Percentiles rank a stretch among this genome's conserved stretches.
These are phyloP conservation scores for Staurois parvus DNA, from an alignment of 2,797 vertebrate species.

Conservation along the genomic window DNA sequence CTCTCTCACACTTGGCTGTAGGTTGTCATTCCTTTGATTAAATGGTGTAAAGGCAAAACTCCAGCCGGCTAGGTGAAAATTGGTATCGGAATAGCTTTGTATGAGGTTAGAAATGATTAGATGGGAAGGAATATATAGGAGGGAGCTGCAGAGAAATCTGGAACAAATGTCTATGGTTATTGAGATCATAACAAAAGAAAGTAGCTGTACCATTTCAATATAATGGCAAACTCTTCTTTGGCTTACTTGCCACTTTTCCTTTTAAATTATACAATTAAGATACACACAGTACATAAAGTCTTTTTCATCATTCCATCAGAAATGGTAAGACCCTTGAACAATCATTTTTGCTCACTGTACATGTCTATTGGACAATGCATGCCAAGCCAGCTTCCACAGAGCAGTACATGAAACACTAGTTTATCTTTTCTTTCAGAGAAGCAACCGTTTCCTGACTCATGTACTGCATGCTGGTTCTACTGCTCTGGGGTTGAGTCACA, in stretches of 20 bases:
- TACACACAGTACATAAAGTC: not conserved
- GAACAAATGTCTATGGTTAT: not conserved
- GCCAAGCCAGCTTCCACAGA: too few species aligned
- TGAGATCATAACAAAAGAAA: constrained; percentile 3
- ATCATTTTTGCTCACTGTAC: not conserved
- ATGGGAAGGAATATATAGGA: constrained; percentile 46
- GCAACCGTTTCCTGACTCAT: too few species aligned
- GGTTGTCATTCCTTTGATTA: constrained; percentile 68
- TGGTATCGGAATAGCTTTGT: constrained; percentile 67
- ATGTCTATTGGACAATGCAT: not conserved
- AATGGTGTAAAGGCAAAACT: constrained; percentile 65
- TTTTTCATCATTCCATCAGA: not conserved
- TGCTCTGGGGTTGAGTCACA: too few species aligned
- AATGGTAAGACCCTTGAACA: not conserved
- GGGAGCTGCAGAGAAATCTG: constrained; percentile 13
- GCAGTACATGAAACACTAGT: too few species aligned
- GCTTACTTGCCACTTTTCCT: not conserved
- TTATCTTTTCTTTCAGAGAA: too few species aligned
- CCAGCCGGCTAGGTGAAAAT: constrained; percentile 66
- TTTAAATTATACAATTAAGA: not conserved
- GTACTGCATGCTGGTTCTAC: too few species aligned
- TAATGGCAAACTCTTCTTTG: not conserved
- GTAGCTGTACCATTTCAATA: not conserved
- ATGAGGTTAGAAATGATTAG: constrained; percentile 67
- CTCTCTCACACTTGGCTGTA: constrained; percentile 39